Percentiles rank a stretch among this genome's conserved stretches.
Conservation (phyloP, 2,888 invertebrate genomes). For the Arge pagana region DNA sequence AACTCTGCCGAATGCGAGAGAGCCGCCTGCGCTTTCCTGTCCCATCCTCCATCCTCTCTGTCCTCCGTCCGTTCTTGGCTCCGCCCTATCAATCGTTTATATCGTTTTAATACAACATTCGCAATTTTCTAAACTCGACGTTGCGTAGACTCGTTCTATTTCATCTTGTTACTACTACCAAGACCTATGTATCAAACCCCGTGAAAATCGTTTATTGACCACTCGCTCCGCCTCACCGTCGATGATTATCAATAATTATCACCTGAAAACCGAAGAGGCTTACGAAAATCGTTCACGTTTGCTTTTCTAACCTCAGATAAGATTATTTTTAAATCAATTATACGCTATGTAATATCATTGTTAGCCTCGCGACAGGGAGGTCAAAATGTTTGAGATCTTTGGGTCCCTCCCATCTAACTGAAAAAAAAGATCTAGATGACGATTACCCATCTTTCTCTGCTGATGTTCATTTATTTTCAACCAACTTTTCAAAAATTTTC, state of each 20-base stretch:
- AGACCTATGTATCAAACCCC: too few relatives aligned
- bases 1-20: conserved; percentile 3
- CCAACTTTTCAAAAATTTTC: too few relatives aligned
- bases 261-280: too few relatives aligned
- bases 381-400: too few relatives aligned
- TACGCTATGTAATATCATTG: conserved; percentile 8
- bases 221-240: too few relatives aligned
- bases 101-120: conserved; percentile 32
- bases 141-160: neutral
- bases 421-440: conserved; percentile 13
- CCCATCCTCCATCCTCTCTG: too few relatives aligned
- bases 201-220: too few relatives aligned
- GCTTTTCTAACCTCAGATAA: neutral
- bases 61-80: conserved; percentile 31
- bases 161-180: neutral
- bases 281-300: neutral
- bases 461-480: neutral
- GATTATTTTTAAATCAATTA: conserved; percentile 10
- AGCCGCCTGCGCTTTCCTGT: conserved; percentile 27
- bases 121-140: too few relatives aligned
- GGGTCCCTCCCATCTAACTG: conserved; percentile 11
- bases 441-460: conserved; percentile 4
- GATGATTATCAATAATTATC: too few relatives aligned
- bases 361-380: conserved; percentile 5
- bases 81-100: conserved; percentile 42